Base-by-base conservation (phyloP, 1,140 invertebrate genomes). In the Medauroidea extradentata region DNA sequence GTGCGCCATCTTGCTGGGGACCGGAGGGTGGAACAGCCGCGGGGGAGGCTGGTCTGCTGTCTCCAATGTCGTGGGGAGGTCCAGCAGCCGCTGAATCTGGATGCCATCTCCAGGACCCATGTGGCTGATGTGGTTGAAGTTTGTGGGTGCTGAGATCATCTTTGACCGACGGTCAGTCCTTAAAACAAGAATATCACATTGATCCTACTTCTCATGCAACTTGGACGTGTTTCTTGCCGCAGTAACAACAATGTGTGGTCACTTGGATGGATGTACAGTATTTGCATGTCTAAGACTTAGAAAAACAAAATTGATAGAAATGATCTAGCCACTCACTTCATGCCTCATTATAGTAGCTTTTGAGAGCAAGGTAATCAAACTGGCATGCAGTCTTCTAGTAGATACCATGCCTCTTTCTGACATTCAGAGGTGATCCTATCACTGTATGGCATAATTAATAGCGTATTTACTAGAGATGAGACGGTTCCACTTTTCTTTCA, bases 111-210 rank as follows among this genome's bases (percentile, higher is more conserved):
- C 95, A 57, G 96, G 96, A 46, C 96, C 96, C 93, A 99, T 96
- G 75, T 99, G 97, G 66, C 91, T 94, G 60, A 99, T 91, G 78
- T 99, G 97, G 69, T 96, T 95, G 77, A 99, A 99, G 79, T 99
- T 98, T 13, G 93, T 96, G 14, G 97, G 97, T 14, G 91, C 94
- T 18, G 95, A 98, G 71, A 99, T 99, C 75, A 99, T 83, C 73
- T 93, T 90, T 8, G 94, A 96, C 63, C 93, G 84, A 61, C 94
- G 83, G 75, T 97, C 93, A 39, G 86, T 87, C 71, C 88, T 86
- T 66, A 5, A 61, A 62, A 57, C n/a, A n/a, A n/a, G n/a, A n/a
- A n/a, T n/a, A n/a, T n/a, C n/a, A n/a, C n/a, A 41, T n/a, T 11
- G n/a, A n/a, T n/a, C n/a, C n/a, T n/a, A 39, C 16, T 9, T 39